phyloP scores from a whole-genome alignment of 2,113 vertebrate genomes.

The Cynocephalus volans region DNA sequence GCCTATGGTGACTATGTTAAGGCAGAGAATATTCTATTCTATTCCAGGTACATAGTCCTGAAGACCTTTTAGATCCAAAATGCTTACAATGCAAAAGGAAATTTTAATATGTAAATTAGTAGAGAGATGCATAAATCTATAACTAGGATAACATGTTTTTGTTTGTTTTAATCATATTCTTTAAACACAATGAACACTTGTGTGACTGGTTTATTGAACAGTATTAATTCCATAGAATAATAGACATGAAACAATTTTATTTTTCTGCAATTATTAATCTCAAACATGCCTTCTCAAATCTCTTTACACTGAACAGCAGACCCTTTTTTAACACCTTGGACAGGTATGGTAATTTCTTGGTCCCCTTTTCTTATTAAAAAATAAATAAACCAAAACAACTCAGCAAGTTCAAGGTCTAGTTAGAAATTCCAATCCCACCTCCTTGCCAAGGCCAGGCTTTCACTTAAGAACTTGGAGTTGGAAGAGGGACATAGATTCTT shows the following conservation, averaged over 20 bases:
- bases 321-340: background rate
- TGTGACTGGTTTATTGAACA: background rate
- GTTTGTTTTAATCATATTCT: background rate
- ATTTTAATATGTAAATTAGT: background rate
- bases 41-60: background rate
- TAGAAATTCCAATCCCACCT: background rate
- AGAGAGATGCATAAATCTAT: background rate
- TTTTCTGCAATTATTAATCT: background rate
- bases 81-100: background rate
- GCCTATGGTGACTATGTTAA: background rate
- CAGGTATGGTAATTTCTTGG: background rate
- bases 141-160: background rate
- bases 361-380: slow-evolving; percentile 19
- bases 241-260: background rate
- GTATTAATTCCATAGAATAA: background rate
- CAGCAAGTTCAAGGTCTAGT: background rate
- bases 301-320: background rate
- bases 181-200: background rate
- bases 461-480: background rate
- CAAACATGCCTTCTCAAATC: background rate
- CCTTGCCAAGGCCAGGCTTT: background rate
- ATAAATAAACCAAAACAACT: background rate
- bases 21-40: background rate
- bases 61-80: background rate
- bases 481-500: fast-evolving